Evolutionary conservation across 2,113 vertebrate genomes (phyloP).

Genomic region (Rhabdornis inornatus): DNA sequence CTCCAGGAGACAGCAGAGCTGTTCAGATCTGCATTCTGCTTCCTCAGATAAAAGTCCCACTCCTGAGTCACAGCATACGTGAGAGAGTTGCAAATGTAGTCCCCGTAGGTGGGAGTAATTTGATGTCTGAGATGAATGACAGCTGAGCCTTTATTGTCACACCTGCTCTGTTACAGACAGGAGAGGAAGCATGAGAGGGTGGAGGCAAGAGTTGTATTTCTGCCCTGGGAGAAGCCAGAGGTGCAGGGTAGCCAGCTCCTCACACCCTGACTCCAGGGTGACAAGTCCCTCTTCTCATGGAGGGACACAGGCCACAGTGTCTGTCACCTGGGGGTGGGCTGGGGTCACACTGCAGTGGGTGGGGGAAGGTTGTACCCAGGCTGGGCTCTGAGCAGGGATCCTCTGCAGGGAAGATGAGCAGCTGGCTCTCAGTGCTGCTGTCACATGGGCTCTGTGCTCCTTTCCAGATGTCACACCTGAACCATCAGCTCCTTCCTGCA

Average conservation of each 20-base stretch:
- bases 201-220: background rate
- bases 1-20: conserved; percentile 30
- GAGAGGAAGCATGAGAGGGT: background rate
- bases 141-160: background rate
- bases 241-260: background rate
- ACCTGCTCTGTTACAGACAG: background rate
- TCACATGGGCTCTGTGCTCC: background rate
- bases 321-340: background rate
- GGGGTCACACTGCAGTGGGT: background rate
- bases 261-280: background rate
- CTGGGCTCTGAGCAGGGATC: background rate
- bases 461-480: background rate
- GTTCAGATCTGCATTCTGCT: background rate
- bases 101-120: background rate
- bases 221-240: background rate
- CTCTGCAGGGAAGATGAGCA: background rate
- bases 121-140: background rate
- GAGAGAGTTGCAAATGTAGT: background rate
- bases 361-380: too few relatives aligned
- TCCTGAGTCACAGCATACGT: background rate
- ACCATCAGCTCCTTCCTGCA: background rate
- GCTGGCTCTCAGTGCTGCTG: background rate
- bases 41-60: background rate
- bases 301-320: background rate
- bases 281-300: background rate